Percentiles rank a stretch among this genome's conserved stretches.
These are phyloP conservation scores for Cryptoblepharus egeriae DNA, from an alignment of 2,797 vertebrate genomes.

Conservation along the genomic window DNA sequence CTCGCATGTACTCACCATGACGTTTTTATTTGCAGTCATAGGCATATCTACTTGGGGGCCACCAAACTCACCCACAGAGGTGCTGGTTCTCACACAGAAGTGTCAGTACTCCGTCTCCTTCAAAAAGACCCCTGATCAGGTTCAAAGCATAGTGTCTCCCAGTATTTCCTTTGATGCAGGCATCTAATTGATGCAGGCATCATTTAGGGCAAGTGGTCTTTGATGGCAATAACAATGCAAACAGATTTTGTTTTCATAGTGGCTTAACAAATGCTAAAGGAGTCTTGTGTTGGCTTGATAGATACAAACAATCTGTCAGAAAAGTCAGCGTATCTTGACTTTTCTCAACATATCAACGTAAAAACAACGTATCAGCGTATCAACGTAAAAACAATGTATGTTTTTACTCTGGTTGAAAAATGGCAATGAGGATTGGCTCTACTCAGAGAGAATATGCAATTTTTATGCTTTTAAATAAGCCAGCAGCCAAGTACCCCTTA, in stretches of 20 bases:
- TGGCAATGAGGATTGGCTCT: background rate
- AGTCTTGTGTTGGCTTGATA: background rate
- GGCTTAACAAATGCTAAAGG: background rate
- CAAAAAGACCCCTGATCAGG: too few species aligned
- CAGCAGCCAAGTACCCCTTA: background rate
- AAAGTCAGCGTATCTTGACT: background rate
- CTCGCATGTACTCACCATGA: too few species aligned
- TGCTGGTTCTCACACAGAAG: too few species aligned
- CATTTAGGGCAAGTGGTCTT: background rate
- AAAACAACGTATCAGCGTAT: too few species aligned
- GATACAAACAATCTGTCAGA: background rate
- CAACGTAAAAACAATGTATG: too few species aligned
- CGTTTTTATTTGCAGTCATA: too few species aligned
- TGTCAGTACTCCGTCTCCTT: too few species aligned
- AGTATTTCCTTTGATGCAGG: background rate
- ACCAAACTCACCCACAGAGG: too few species aligned
- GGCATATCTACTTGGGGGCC: too few species aligned
- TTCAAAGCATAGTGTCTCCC: background rate
- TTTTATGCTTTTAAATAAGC: background rate
- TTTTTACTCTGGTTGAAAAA: background rate
- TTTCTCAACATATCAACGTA: too few species aligned
- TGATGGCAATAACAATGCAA: background rate
- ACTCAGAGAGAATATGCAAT: background rate
- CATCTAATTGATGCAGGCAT: background rate
- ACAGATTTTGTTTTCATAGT: background rate